Percentiles rank a stretch among this genome's conserved stretches.
Evolutionary conservation across 2,113 vertebrate genomes (phyloP).

Genomic region (Aptenodytes patagonicus): DNA sequence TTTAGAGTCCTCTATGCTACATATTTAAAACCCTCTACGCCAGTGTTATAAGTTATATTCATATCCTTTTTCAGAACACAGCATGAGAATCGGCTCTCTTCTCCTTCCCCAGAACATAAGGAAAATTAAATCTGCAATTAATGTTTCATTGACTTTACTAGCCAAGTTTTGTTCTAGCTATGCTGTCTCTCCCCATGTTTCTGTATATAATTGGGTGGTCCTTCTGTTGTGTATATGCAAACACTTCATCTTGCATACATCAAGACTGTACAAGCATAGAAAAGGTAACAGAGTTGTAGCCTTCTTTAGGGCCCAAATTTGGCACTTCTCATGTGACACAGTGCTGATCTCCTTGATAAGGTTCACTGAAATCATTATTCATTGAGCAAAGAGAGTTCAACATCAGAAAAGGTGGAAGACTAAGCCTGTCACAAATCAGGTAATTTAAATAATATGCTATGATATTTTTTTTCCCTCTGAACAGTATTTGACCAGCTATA

Average conservation of each 20-base stretch:
- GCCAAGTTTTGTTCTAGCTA: background rate
- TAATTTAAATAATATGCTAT: background rate
- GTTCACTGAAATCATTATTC: background rate
- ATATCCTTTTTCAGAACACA: background rate
- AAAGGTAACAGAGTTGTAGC: background rate
- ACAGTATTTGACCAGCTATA: background rate
- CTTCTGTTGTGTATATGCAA: background rate
- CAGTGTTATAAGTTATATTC: background rate
- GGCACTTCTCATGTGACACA: background rate
- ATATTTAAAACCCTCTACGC: background rate
- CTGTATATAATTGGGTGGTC: background rate
- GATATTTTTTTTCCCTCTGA: background rate
- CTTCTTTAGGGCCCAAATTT: background rate
- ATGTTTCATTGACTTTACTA: background rate
- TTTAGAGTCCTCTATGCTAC: background rate
- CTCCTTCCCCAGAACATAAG: background rate
- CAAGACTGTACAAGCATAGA: background rate
- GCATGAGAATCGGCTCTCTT: background rate
- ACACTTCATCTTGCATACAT: background rate
- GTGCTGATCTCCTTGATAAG: background rate
- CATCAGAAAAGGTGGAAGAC: background rate
- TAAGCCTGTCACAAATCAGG: background rate
- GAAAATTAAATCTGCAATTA: background rate
- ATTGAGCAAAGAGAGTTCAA: background rate
- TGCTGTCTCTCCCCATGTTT: background rate